Evolutionary conservation across 2,797 vertebrate species (phyloP).

Genomic region (Typhlichthys eigenmanni): DNA sequence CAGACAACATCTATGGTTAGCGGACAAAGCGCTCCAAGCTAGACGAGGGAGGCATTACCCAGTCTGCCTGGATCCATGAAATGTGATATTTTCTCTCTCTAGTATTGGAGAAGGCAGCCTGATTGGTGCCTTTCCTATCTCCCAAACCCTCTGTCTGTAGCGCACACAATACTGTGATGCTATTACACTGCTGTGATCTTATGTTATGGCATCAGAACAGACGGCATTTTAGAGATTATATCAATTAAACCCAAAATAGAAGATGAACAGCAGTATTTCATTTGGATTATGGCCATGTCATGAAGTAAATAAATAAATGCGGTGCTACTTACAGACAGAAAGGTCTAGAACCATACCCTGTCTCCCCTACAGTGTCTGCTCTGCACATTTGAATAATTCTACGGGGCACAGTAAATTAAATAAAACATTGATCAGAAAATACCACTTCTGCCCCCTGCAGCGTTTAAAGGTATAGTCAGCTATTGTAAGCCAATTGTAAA

Average conservation of each 20-base stretch:
- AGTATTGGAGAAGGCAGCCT: constrained; percentile 37
- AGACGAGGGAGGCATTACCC: constrained; percentile 38
- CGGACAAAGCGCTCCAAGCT: constrained; percentile 11
- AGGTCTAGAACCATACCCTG: constrained; percentile 37
- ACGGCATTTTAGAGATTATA: constrained; percentile 7
- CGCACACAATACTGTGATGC: constrained; percentile 18
- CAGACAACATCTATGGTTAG: constrained; percentile 25
- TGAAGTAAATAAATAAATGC: constrained; percentile 11
- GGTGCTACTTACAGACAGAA: constrained; percentile 55
- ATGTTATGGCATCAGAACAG: constrained; percentile 22
- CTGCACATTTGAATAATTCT: constrained; percentile 44
- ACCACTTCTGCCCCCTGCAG: constrained; percentile 4
- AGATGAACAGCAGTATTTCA: too few relatives aligned
- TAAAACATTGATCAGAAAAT: constrained; percentile 41
- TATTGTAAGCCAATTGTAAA: too few relatives aligned
- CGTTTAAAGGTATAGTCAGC: too few relatives aligned
- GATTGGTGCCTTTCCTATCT: constrained; percentile 42
- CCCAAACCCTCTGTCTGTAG: constrained; percentile 4
- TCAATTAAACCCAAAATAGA: too few relatives aligned
- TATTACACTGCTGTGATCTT: constrained; percentile 16
- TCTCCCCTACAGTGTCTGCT: constrained; percentile 1
- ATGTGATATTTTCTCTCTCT: constrained; percentile 58
- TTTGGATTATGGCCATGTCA: constrained; percentile 5
- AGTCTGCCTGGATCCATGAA: constrained; percentile 42
- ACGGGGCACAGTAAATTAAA: constrained; percentile 24